Evolutionary conservation across 2,888 invertebrate species (phyloP), one percentile per base, ranked within the genome.

Genomic region (Ophioninae sp.): DNA sequence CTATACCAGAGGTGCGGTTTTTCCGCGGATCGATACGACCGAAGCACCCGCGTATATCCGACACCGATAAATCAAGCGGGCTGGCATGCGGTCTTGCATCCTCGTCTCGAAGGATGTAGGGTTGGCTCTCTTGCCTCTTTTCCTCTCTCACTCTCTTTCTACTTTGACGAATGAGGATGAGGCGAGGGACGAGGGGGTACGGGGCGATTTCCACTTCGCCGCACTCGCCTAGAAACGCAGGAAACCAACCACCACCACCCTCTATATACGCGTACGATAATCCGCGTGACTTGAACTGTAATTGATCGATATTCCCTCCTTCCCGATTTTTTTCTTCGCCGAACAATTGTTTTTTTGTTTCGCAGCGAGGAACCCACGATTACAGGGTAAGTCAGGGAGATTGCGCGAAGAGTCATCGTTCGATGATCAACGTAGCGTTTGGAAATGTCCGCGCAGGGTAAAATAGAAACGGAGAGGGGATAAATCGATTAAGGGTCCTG

Each of bases 21-120:
- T 82, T 79, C 68, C 77, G 73, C 37, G 81, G 87, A 88, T 88
- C 87, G 85, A 86, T 83, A 85, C 72, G 83, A 73, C 65, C 85
- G 78, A 83, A 81, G 79, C 84, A 74, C 76, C 74, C 69, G 75
- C 79, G 65, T 79, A 81, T 79, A 73, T 82, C 82, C 61, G 78
- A 81, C 59, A 79, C 76, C 70, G 84, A 84, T 84, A 84, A 84
- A 84, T 84, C 84, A 84, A 84, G 74, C 74, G 59, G 72, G 59
- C 65, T 77, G 67, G 78, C 80, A 79, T 57, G 41, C 83, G 70
- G 70, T 82, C 79, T 79, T 79, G 74, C 72, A 67, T 75, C 69
- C 77, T 81, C 74, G 73, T 73, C 79, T 67, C 59, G 21, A n/a
- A 68, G 59, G 10, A 0, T 50, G 3, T 44, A 30, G 70, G 56